phyloP scores from a whole-genome alignment of 2,113 vertebrate genomes.

The Micromys minutus region DNA sequence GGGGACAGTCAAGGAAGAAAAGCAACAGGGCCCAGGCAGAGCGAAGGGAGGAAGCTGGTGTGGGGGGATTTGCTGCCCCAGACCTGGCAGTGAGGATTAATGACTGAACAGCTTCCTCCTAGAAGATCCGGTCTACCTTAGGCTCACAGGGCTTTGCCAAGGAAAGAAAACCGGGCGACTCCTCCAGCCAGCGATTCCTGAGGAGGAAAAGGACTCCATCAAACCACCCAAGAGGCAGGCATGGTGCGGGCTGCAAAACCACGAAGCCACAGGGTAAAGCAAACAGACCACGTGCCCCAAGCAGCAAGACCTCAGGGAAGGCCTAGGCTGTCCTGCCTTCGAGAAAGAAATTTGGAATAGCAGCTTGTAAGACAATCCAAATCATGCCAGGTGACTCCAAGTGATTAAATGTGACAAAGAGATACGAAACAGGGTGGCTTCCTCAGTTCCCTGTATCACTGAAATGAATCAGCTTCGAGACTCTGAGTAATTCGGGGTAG shows the following conservation, averaged over 20 bases:
- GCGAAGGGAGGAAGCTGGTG: not conserved
- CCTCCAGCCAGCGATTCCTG: not conserved
- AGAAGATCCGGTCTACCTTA: not conserved
- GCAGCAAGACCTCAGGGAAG: not conserved
- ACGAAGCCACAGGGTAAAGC: not conserved
- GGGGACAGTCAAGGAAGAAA: not conserved
- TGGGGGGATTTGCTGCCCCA: not conserved
- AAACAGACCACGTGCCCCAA: not conserved
- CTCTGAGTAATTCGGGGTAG: conserved; percentile 68
- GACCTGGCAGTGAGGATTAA: not conserved
- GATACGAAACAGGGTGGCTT: conserved; percentile 52
- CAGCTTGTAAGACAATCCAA: not conserved
- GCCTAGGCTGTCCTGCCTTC: not conserved
- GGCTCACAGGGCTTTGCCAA: conserved; percentile 9
- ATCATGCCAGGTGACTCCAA: not conserved
- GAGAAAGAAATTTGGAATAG: not conserved
- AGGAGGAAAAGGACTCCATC: conserved; percentile 29
- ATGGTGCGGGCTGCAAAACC: not conserved
- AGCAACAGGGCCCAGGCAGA: conserved; percentile 62
- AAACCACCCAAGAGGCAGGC: not conserved
- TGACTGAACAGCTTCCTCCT: not conserved
- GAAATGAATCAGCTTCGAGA: conserved; percentile 67
- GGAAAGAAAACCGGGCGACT: conserved; percentile 8
- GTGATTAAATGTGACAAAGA: conserved; percentile 62
- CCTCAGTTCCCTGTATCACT: conserved; percentile 26